These are phyloP conservation scores for Hiodon tergisus DNA, from an alignment of 2,113 vertebrate genomes.

Conservation along the genomic window DNA sequence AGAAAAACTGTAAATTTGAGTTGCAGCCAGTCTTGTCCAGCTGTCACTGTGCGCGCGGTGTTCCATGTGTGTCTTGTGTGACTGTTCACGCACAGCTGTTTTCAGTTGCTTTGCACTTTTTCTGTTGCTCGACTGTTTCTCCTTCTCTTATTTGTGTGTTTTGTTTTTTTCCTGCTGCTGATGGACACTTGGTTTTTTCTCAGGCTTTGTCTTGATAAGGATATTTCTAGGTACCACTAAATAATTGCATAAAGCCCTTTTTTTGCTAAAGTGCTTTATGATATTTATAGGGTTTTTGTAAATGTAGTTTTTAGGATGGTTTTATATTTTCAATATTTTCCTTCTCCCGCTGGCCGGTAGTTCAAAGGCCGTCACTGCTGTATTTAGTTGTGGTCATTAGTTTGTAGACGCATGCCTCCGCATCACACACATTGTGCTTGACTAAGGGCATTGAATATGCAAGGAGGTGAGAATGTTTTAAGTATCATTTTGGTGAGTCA, in stretches of 20 bases:
- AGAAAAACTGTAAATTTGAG: too few relatives aligned
- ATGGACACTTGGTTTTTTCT: conserved; percentile 74
- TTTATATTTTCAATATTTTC: neutral
- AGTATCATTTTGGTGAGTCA: too few relatives aligned
- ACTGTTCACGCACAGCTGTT: neutral
- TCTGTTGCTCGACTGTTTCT: conserved; percentile 53
- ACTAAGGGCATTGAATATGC: neutral
- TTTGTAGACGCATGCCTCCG: neutral
- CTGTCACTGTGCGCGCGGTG: neutral
- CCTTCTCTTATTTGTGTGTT: conserved; percentile 45
- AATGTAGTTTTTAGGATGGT: neutral
- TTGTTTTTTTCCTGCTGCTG: conserved; percentile 62
- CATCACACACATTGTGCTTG: neutral
- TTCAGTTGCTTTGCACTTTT: conserved; percentile 44
- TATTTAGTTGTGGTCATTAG: neutral
- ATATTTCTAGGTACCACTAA: conserved; percentile 90
- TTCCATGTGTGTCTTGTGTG: conserved; percentile 13
- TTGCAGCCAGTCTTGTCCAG: too few relatives aligned
- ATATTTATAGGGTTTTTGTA: conserved; percentile 22
- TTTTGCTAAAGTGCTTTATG: conserved; percentile 64
- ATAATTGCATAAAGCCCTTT: conserved; percentile 65
- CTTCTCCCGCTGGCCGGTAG: neutral
- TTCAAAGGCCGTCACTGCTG: neutral
- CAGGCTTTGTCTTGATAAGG: conserved; percentile 98
- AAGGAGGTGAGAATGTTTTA: neutral